Percentiles rank a stretch among this genome's conserved stretches.
Evolutionary conservation across 2,797 vertebrate species (phyloP).

Genomic region (Neomorphus geoffroyi): DNA sequence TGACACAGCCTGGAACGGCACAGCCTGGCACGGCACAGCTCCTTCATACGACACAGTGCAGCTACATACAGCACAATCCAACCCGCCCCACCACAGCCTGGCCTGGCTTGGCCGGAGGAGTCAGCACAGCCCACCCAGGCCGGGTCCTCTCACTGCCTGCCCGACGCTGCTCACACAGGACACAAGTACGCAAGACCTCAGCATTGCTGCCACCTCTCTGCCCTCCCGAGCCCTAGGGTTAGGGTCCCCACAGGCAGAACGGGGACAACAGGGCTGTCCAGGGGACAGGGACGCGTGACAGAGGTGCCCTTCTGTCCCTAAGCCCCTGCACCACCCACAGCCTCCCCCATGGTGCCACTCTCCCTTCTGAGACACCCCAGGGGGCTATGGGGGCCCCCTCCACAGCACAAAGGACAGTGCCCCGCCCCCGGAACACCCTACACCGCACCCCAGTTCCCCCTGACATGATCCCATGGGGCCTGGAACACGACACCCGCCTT

Average conservation of each 20-base stretch:
- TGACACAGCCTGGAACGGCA: not conserved
- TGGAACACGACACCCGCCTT: not conserved
- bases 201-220: not conserved
- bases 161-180: rapidly evolving
- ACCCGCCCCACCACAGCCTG: not conserved
- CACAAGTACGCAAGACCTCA: not conserved
- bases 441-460: not conserved
- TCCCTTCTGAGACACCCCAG: not conserved
- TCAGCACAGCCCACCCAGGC: rapidly evolving
- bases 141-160: rapidly evolving
- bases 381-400: not conserved
- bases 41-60: no score
- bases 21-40: not conserved
- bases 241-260: no score
- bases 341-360: not conserved
- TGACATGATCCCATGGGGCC: not conserved
- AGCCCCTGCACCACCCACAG: no score
- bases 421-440: no score
- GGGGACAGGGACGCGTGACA: not conserved
- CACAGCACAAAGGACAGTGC: no score
- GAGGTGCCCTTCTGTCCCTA: not conserved
- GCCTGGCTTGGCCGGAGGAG: not conserved
- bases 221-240: no score
- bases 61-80: no score
- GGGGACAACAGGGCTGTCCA: no score